Conservation (phyloP, 2,113 vertebrate species). For the Alligator mississippiensis region DNA sequence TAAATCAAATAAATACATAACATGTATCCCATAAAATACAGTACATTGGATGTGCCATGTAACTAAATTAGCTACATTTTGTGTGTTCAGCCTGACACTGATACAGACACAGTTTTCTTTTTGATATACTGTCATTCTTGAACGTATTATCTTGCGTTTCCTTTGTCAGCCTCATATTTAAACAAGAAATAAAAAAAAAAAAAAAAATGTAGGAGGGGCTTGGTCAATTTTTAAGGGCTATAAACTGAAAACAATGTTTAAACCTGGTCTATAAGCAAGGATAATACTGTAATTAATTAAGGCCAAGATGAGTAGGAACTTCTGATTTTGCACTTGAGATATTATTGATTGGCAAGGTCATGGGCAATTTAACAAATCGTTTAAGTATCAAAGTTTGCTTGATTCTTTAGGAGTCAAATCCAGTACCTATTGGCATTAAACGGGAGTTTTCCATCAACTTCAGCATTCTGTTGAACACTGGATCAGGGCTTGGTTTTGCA, state of each 20-base stretch:
- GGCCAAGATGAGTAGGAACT: not conserved
- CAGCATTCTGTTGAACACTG: not conserved
- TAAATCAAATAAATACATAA: too few relatives aligned
- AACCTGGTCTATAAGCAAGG: not conserved
- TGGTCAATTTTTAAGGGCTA: not conserved
- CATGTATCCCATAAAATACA: not conserved
- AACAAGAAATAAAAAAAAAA: not conserved
- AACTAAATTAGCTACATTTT: not conserved
- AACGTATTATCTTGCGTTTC: not conserved
- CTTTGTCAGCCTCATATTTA: not conserved
- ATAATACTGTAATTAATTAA: not conserved
- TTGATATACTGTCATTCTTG: not conserved
- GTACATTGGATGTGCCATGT: fast-evolving
- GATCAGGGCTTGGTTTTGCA: not conserved
- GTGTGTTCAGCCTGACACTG: not conserved
- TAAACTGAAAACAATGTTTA: not conserved
- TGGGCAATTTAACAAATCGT: not conserved
- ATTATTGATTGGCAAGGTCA: not conserved
- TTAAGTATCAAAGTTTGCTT: not conserved
- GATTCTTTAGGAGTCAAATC: not conserved
- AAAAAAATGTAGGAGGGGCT: not conserved
- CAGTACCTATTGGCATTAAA: fast-evolving
- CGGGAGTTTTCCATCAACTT: not conserved
- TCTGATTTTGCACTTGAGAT: not conserved
- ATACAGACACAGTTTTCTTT: not conserved